Evolutionary conservation across 2,797 vertebrate species (phyloP).

Genomic region (Mormyrus hasselquistii): DNA sequence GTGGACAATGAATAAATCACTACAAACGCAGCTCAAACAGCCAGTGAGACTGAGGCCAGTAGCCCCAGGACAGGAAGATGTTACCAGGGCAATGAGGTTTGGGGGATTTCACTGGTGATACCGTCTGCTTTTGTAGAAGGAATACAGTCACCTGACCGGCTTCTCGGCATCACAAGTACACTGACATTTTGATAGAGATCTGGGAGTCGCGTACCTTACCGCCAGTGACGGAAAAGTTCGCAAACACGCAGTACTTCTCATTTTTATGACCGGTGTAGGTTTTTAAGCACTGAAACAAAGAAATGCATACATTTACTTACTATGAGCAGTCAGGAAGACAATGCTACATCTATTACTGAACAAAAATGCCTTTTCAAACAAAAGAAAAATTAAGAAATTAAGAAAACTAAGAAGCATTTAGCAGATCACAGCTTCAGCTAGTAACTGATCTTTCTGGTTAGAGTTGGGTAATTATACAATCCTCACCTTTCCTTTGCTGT

Average conservation of each 20-base stretch:
- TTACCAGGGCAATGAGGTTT: neutral
- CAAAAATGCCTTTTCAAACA: neutral
- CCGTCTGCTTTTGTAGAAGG: neutral
- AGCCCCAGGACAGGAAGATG: neutral
- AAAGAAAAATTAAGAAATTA: neutral
- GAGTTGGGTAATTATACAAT: neutral
- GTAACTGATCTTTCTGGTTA: neutral
- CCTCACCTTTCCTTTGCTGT: slow-evolving; percentile 98
- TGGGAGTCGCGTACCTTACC: slow-evolving; percentile 75
- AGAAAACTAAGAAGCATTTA: neutral
- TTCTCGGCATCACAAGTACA: neutral
- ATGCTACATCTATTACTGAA: neutral
- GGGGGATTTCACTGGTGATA: neutral
- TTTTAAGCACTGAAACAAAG: slow-evolving; percentile 82
- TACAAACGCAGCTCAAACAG: neutral
- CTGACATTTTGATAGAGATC: neutral
- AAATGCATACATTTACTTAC: neutral
- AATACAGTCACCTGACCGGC: neutral
- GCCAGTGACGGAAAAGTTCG: slow-evolving; percentile 96
- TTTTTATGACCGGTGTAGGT: slow-evolving; percentile 98
- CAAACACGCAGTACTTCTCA: slow-evolving; percentile 99
- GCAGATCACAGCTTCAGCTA: neutral
- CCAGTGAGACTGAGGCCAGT: neutral
- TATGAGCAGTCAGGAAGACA: neutral
- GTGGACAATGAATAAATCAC: neutral